Percentiles rank a stretch among this genome's conserved stretches.
These are phyloP conservation scores for Diaprepes abbreviatus DNA, from an alignment of 2,888 invertebrate species.

Conservation along the genomic window DNA sequence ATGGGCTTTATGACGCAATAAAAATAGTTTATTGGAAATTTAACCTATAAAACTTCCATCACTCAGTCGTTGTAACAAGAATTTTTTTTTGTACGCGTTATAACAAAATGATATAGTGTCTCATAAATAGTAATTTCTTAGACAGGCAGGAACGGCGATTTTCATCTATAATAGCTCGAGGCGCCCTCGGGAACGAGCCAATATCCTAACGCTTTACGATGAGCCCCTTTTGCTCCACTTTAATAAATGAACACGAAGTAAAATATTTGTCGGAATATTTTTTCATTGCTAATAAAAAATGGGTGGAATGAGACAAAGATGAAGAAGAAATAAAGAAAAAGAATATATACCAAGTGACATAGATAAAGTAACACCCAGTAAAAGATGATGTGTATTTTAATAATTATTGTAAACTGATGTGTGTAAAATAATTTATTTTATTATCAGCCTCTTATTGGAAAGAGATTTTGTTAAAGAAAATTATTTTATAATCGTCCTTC, in stretches of 20 bases:
- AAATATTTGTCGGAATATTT: background rate
- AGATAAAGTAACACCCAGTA: too few relatives aligned
- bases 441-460: too few relatives aligned
- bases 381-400: too few relatives aligned
- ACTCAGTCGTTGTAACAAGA: too few relatives aligned
- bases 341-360: too few relatives aligned
- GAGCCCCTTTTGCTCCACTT: background rate
- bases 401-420: too few relatives aligned
- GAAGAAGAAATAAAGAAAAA: background rate
- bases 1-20: too few relatives aligned
- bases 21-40: too few relatives aligned
- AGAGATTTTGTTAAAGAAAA: too few relatives aligned
- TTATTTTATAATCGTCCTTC: too few relatives aligned
- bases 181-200: background rate
- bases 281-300: background rate
- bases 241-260: background rate
- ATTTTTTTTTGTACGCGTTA: background rate
- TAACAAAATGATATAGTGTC: background rate
- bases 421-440: too few relatives aligned
- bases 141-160: background rate
- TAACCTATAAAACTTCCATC: too few relatives aligned
- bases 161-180: background rate
- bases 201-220: background rate
- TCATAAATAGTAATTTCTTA: constrained; percentile 10
- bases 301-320: background rate